Evolutionary conservation across 2,888 invertebrate species (phyloP).

Genomic region (Bellardia pandia): DNA sequence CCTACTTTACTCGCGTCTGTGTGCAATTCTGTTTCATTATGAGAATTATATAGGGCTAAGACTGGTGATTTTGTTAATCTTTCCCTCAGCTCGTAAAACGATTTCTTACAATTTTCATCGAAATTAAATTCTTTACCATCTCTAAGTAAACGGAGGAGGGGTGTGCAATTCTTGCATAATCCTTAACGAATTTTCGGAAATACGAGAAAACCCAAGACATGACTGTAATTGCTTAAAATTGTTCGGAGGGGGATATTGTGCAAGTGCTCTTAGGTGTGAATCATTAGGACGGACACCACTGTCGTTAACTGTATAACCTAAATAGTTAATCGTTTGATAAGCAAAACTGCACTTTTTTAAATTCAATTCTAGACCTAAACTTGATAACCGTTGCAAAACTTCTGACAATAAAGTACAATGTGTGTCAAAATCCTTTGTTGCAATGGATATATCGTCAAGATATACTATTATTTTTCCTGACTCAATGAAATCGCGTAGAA

Average conservation of each 20-base stretch:
- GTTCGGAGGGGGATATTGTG: not conserved
- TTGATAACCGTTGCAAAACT: constrained; percentile 10
- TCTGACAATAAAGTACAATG: constrained; percentile 7
- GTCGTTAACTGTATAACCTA: constrained; percentile 42
- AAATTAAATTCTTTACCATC: not conserved
- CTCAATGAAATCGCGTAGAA: constrained; percentile 41
- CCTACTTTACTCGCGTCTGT: too few relatives aligned
- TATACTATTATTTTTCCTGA: constrained; percentile 29
- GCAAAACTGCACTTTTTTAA: constrained; percentile 55
- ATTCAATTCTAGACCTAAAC: not conserved
- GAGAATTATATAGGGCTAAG: too few relatives aligned
- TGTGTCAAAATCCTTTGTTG: constrained; percentile 31
- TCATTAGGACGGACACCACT: constrained; percentile 59
- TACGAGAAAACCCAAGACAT: constrained; percentile 31
- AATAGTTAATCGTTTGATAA: constrained; percentile 49
- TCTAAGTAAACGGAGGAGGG: too few relatives aligned
- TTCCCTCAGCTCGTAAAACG: constrained; percentile 44
- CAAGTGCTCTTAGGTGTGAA: constrained; percentile 27
- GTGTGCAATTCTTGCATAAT: not conserved
- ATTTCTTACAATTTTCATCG: constrained; percentile 42
- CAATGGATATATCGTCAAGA: constrained; percentile 50
- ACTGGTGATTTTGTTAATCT: too few relatives aligned
- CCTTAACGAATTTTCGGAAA: constrained; percentile 25
- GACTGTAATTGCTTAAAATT: constrained; percentile 40
- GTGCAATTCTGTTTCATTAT: too few relatives aligned